Evolutionary conservation across 2,113 vertebrate species (phyloP).

Genomic region (Melanocharis versteri): DNA sequence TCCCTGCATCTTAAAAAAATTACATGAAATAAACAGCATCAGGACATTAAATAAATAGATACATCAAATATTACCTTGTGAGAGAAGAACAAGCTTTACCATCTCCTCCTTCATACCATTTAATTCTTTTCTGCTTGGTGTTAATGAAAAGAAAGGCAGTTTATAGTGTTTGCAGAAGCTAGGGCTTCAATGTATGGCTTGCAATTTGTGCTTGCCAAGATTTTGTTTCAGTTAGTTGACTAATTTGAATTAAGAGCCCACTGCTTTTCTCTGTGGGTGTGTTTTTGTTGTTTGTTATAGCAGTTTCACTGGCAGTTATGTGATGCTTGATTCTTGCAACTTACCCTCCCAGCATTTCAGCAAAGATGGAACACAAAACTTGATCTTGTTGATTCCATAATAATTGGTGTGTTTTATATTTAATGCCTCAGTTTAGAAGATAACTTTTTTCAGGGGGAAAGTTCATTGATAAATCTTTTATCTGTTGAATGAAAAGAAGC

Average conservation of each 20-base stretch:
- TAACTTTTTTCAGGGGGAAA: neutral
- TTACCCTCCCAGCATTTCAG: neutral
- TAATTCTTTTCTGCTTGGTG: neutral
- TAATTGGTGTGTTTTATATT: neutral
- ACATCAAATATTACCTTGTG: neutral
- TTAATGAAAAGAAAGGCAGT: neutral
- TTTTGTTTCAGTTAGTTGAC: neutral
- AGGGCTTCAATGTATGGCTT: neutral
- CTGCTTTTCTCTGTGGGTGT: neutral
- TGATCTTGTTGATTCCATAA: neutral
- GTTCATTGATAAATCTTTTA: neutral
- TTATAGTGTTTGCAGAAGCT: neutral
- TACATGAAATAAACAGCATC: neutral
- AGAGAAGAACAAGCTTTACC: neutral
- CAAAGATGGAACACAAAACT: neutral
- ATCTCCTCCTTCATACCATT: neutral
- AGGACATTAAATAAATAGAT: neutral
- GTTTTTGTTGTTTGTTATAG: neutral
- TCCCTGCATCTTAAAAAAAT: neutral
- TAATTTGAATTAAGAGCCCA: neutral
- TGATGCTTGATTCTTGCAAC: neutral
- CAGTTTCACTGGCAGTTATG: neutral
- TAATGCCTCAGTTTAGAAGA: neutral
- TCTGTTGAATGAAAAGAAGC: neutral
- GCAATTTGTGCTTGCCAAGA: neutral